These are phyloP conservation scores for Cephalotes varians DNA, from an alignment of 2,888 invertebrate species.

Conservation along the genomic window DNA sequence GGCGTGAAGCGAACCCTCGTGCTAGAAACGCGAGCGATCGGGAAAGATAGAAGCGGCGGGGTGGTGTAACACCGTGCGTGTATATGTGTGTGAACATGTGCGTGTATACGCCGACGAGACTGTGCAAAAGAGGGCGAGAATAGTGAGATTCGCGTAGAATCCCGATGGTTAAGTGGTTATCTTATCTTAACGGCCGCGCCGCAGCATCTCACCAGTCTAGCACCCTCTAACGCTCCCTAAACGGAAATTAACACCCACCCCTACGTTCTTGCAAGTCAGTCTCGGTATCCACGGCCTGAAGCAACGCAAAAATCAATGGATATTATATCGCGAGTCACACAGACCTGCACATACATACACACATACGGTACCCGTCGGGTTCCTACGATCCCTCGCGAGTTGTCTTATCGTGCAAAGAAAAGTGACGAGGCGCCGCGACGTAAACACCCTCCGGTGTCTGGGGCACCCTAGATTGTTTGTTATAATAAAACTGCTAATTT, in stretches of 20 bases:
- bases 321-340: conserved; percentile 73
- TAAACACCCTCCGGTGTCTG: not conserved
- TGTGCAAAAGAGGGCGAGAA: conserved; percentile 31
- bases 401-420: conserved; percentile 20
- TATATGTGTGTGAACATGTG: not conserved
- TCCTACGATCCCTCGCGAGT: conserved; percentile 28
- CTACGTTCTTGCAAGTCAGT: conserved; percentile 48
- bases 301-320: conserved; percentile 81
- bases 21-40: conserved; percentile 56
- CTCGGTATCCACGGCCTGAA: conserved; percentile 60
- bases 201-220: conserved; percentile 76
- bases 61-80: not conserved
- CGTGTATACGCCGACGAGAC: conserved; percentile 19
- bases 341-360: not conserved
- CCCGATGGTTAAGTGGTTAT: conserved; percentile 83
- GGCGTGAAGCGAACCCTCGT: conserved; percentile 54
- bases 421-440: conserved; percentile 10
- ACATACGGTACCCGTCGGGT: not conserved
- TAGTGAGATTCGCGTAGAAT: conserved; percentile 73
- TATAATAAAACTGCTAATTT: conserved; percentile 81
- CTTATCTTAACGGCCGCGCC: conserved; percentile 83
- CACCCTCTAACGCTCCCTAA: conserved; percentile 81
- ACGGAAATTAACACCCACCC: conserved; percentile 84
- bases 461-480: conserved; percentile 75
- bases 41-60: conserved; percentile 22